A percentile compares a stretch with the other conserved stretches of the same genome.
Conservation (phyloP, 1,140 invertebrate species). For the Venturia canescens region DNA sequence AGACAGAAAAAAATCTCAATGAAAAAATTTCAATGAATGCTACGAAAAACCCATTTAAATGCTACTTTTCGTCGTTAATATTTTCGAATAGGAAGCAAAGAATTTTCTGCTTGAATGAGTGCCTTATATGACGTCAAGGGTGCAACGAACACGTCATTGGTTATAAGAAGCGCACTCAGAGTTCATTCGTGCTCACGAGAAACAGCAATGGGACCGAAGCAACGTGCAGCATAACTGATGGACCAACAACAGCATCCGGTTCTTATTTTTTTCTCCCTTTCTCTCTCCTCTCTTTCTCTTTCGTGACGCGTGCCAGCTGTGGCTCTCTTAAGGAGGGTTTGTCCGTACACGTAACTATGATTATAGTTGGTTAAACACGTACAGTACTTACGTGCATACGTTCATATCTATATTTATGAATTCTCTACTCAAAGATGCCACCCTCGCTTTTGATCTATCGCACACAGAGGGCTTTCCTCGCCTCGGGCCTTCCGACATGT, state of each 20-base stretch:
- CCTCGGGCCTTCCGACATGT: slow-evolving; percentile 12
- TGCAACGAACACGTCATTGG: too few relatives aligned
- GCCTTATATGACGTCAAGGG: background rate
- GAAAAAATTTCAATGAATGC: too few relatives aligned
- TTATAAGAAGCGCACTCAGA: too few relatives aligned
- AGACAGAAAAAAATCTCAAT: too few relatives aligned
- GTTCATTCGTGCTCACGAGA: too few relatives aligned
- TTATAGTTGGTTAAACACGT: slow-evolving; percentile 2
- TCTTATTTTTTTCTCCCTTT: background rate
- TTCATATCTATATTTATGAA: background rate
- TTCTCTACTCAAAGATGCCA: background rate
- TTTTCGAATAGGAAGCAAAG: too few relatives aligned
- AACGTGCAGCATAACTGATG: too few relatives aligned
- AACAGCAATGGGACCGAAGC: too few relatives aligned
- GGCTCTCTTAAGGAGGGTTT: slow-evolving; percentile 2
- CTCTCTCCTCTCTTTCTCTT: slow-evolving; percentile 30
- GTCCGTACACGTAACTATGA: too few relatives aligned
- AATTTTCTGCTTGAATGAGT: background rate
- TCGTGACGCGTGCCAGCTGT: slow-evolving; percentile 53
- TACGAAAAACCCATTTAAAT: too few relatives aligned
- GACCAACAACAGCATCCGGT: slow-evolving; percentile 49
- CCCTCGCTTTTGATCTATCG: slow-evolving; percentile 32
- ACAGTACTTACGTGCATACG: background rate
- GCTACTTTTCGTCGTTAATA: too few relatives aligned
- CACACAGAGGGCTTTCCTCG: slow-evolving; percentile 27